These are phyloP conservation scores for Drosophila elegans DNA, from an alignment of 1,140 invertebrate genomes.

Conservation along the genomic window DNA sequence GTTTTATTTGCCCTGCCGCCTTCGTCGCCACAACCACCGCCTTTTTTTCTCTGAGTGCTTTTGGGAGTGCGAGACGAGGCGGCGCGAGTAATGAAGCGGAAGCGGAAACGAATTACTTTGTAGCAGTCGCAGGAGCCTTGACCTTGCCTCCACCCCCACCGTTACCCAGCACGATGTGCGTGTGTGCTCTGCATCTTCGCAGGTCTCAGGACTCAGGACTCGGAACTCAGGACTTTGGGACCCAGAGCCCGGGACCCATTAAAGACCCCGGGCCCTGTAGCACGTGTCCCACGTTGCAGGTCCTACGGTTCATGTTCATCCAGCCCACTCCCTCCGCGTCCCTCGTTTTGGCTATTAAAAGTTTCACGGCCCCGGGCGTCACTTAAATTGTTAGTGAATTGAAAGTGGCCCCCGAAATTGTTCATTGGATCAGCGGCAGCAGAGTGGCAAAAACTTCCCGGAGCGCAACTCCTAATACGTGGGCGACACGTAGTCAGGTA, in stretches of 20 bases:
- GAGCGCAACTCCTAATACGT: not conserved
- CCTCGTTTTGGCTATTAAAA: constrained; percentile 66
- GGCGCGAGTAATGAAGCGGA: constrained; percentile 67
- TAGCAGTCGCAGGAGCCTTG: constrained; percentile 58
- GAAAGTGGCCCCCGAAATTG: constrained; percentile 35
- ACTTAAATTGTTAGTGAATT: constrained; percentile 69
- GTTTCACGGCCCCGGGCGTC: constrained; percentile 55
- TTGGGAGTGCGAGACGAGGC: constrained; percentile 22
- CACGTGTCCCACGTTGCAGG: constrained; percentile 56
- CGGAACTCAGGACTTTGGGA: not conserved
- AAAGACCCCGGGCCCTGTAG: constrained; percentile 29
- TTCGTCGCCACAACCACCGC: too few relatives aligned
- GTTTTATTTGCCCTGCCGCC: not conserved
- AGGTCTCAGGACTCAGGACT: not conserved
- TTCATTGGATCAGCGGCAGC: constrained; percentile 27
- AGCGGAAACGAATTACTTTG: constrained; percentile 71
- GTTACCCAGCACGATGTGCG: constrained; percentile 30
- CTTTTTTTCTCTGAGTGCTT: constrained; percentile 38
- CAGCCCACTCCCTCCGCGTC: not conserved
- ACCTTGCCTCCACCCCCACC: constrained; percentile 32
- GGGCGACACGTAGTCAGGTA: not conserved
- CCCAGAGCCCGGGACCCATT: not conserved
- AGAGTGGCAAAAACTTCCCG: constrained; percentile 3
- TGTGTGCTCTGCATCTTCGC: constrained; percentile 47
- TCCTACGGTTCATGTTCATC: not conserved